A percentile compares a stretch with the other conserved stretches of the same genome.
Conservation (phyloP, 2,113 vertebrate genomes). For the Chlorocebus sabaeus region DNA sequence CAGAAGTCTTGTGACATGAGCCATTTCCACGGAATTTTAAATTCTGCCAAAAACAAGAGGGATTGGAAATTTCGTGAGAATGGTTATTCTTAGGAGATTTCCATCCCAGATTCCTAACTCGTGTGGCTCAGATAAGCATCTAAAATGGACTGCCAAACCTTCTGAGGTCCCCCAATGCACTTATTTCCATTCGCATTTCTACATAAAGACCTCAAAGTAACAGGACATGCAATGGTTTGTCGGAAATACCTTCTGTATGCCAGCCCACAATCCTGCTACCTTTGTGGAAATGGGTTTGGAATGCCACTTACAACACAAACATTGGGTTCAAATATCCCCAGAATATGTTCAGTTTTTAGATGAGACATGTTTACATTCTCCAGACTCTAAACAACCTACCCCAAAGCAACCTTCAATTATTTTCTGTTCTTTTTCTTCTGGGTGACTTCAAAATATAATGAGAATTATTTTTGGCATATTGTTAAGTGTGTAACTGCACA, state of each 20-base stretch:
- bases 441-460: conserved; percentile 32
- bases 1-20: conserved; percentile 71
- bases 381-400: conserved; percentile 48
- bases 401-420: conserved; percentile 49
- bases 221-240: conserved; percentile 6
- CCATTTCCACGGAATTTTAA: conserved; percentile 70
- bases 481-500: not conserved
- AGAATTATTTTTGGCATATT: not conserved
- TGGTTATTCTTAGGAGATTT: conserved; percentile 75
- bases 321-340: conserved; percentile 46
- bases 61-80: conserved; percentile 74
- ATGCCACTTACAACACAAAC: conserved; percentile 42
- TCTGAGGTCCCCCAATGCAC: conserved; percentile 27
- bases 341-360: conserved; percentile 51
- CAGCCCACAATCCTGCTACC: conserved; percentile 12
- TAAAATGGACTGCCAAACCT: conserved; percentile 55
- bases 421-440: conserved; percentile 22
- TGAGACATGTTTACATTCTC: conserved; percentile 46
- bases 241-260: conserved; percentile 31
- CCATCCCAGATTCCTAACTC: conserved; percentile 64
- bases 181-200: conserved; percentile 47
- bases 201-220: conserved; percentile 37
- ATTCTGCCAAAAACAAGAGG: conserved; percentile 70
- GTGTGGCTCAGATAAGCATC: conserved; percentile 69
- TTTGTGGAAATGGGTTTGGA: conserved; percentile 39